phyloP scores from a whole-genome alignment of 2,797 vertebrate genomes.

The Hyperoplus lanceolatus region DNA sequence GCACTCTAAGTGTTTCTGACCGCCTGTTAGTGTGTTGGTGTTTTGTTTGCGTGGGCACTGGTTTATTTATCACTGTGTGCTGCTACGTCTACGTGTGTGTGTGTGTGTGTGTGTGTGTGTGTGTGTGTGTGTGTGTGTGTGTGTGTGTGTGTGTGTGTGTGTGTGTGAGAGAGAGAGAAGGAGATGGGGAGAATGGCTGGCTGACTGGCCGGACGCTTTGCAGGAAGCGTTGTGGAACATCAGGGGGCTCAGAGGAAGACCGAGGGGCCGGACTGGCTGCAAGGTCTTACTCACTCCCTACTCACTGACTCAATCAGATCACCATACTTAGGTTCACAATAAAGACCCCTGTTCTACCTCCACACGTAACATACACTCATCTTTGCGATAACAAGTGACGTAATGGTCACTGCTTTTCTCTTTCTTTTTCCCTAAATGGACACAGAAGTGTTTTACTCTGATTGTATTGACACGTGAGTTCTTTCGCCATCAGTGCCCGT shows the following conservation, averaged over 20 bases:
- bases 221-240: constrained; percentile 75
- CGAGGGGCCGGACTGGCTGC: constrained; percentile 1
- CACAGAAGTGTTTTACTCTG: constrained; percentile 23
- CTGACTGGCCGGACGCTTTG: constrained; percentile 46
- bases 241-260: constrained; percentile 71
- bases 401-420: constrained; percentile 23
- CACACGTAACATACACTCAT: constrained; percentile 19
- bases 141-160: constrained; percentile 6
- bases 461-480: constrained; percentile 51
- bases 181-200: constrained; percentile 22
- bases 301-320: constrained; percentile 45
- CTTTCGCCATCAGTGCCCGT: constrained; percentile 27
- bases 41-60: constrained; percentile 37
- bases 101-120: neutral
- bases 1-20: constrained; percentile 4
- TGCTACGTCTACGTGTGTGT: constrained; percentile 9
- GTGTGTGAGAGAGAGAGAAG: neutral
- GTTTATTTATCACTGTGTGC: constrained; percentile 20
- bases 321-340: constrained; percentile 10
- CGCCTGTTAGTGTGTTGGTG: constrained; percentile 17
- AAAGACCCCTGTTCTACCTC: neutral
- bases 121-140: neutral
- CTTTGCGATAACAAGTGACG: constrained; percentile 44
- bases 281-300: constrained; percentile 56
- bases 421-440: constrained; percentile 55